Base-by-base conservation (phyloP, 2,113 vertebrate species). In the Protomyctophum bolini region DNA sequence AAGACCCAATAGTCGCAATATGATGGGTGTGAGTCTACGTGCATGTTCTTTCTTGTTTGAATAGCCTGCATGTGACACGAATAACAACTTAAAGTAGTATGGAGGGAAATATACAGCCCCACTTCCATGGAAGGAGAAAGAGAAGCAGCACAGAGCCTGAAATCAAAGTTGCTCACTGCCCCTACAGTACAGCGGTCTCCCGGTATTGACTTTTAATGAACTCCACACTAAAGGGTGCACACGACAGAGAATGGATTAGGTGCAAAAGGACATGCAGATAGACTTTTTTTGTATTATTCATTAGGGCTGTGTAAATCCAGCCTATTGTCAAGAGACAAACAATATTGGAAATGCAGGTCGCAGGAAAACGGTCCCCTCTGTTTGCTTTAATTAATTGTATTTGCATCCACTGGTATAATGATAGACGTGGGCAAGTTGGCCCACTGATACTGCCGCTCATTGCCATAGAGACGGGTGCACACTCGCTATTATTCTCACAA, bases 21-120 rank as follows among this genome's bases (percentile, higher is more conserved):
- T 41, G 33, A 41, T 41, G 33, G 33, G 33, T 41, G 33, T 41
- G 1, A 41, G 33, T 91, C 73, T 94, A 91, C 92, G 71, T 91
- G 93, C 21, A 21, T 21, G 87, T 90, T 90, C 79, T 91, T 88
- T 91, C 91, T 92, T 90, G 91, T 90, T 91, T 93, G 93, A 94
- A 93, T 84, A 79, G 78, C 79, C 51, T 91, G 78, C 79, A 49
- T 91, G 89, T 93, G 96, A 95, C 92, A 93, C 88, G 90, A 94
- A 93, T 94, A 89, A 88, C 87, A 93, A 89, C 95, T 93, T 88
- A 93, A 91, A 33, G 33, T 93, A 81, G 3, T 90, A 90, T 94
- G 88, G 85, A 86, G 89, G 91, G 91, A 81, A 45, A 71, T 89
- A 93, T 85, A 91, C 90, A 92, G 86, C 87, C 88, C 78, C 91